Evolutionary conservation across 2,113 vertebrate genomes (phyloP).

Genomic region (Sisor rabdophorus): DNA sequence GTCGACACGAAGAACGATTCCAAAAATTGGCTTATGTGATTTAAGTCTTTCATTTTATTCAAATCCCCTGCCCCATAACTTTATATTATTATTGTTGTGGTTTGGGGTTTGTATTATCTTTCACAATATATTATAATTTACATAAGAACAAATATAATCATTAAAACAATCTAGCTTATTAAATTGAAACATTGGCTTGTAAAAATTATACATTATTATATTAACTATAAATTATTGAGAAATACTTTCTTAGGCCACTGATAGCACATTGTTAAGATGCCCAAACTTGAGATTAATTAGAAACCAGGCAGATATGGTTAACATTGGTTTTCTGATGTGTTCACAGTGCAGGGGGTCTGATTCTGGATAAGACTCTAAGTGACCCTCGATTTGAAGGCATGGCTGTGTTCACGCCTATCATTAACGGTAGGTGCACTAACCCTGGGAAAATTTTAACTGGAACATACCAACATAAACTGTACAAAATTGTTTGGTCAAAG

Average conservation of each 20-base stretch:
- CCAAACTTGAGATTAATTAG: not conserved
- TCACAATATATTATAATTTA: not conserved
- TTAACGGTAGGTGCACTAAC: slow-evolving; percentile 81
- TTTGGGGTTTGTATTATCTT: not conserved
- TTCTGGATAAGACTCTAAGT: slow-evolving; percentile 86
- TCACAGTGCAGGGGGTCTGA: slow-evolving; percentile 86
- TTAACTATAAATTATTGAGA: not conserved
- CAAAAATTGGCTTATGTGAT: too few relatives aligned
- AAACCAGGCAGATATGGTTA: not conserved
- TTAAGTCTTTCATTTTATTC: too few relatives aligned
- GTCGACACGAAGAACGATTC: too few relatives aligned
- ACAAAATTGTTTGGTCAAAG: not conserved
- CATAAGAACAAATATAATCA: not conserved
- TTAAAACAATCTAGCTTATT: too few relatives aligned
- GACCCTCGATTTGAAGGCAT: slow-evolving; percentile 84
- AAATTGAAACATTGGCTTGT: not conserved
- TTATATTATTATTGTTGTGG: too few relatives aligned
- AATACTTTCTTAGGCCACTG: not conserved
- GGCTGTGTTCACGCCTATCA: slow-evolving; percentile 91
- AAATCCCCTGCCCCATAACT: too few relatives aligned
- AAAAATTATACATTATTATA: too few relatives aligned
- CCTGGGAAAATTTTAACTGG: not conserved
- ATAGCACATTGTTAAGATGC: not conserved
- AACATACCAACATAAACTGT: not conserved
- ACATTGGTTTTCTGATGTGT: slow-evolving; percentile 12